Percentiles rank a stretch among this genome's conserved stretches.
Evolutionary conservation across 2,888 invertebrate species (phyloP).

Genomic region (Mythimna impura): DNA sequence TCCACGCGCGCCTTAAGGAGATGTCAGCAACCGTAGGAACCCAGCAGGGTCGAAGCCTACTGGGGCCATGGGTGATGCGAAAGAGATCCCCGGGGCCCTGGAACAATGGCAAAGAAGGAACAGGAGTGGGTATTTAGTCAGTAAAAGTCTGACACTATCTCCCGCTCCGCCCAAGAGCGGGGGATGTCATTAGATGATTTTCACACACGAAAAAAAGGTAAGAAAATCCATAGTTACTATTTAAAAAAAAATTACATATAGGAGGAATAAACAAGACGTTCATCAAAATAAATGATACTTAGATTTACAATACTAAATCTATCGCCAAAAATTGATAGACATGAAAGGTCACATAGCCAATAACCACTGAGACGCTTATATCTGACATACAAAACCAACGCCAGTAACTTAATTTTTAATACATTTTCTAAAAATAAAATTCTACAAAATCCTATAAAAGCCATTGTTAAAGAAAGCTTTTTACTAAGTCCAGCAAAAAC

Average conservation of each 20-base stretch:
- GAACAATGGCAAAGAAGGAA: no score
- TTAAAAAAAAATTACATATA: neutral
- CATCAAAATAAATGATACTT: neutral
- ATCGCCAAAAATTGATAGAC: neutral
- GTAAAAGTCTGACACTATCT: no score
- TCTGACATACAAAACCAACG: conserved; percentile 18
- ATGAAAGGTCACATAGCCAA: neutral
- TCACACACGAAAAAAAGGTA: no score
- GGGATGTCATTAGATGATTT: no score
- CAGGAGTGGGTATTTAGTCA: no score
- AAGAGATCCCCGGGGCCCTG: no score
- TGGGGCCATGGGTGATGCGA: no score
- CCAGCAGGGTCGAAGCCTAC: no score
- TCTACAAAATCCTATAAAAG: conserved; percentile 18
- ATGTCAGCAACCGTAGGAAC: no score
- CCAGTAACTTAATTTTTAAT: conserved; percentile 32
- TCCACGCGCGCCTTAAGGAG: no score
- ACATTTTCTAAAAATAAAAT: conserved; percentile 22
- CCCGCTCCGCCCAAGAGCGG: no score
- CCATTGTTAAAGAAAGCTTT: conserved; percentile 49
- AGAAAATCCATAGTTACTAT: no score
- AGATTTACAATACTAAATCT: neutral
- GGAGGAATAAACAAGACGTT: neutral
- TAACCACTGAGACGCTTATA: conserved; percentile 10
- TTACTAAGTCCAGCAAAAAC: conserved; percentile 30